Base-by-base conservation (phyloP, 2,888 invertebrate genomes). In the Julus scanicus region DNA sequence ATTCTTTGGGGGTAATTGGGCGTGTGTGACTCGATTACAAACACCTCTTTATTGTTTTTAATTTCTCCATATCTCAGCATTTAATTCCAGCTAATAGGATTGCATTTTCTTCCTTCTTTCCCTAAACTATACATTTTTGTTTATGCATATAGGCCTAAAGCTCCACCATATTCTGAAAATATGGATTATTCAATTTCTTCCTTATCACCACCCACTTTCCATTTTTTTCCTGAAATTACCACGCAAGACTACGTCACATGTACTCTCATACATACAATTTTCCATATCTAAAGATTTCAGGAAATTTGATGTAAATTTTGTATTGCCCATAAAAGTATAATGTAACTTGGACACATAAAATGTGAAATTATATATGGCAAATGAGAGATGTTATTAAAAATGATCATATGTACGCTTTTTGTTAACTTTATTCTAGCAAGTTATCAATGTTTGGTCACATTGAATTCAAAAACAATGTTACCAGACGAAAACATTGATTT, bases 11-110 rank as follows among this genome's bases (percentile, higher is more conserved):
- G 71, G 71, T 71, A 71, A 71, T 71, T 71, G 71, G 71, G 71
- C 71, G 71, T 71, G 71, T 71, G 71, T 71, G 71, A 71, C 71
- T 71, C 71, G 71, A 71, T 71, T 71, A 71, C 71, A 71, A 71
- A 71, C 29, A 29, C 29, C 71, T 71, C 71, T 71, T 44, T 71
- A 71, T 71, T 71, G 71, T 71, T 71, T 71, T 71, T 71, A 53
- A 71, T 71, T 71, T 71, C 29, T 71, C 29, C 71, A 9, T 29
- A 71, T 71, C 71, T 71, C 29, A 6, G 20, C 71, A 11, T 71
- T 71, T 20, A 71, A 29, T 71, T 71, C 71, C 11, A 29, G 29
- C 11, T 71, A 29, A 20, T 71, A 2, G 29, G 8, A 29, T 71
- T 29, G 6, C 11, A 71, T 71, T 71, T 71, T 11, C 29, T 20